A percentile compares a stretch with the other conserved stretches of the same genome.
Evolutionary conservation across 2,797 vertebrate genomes (phyloP).

Genomic region (Babyrousa celebensis): DNA sequence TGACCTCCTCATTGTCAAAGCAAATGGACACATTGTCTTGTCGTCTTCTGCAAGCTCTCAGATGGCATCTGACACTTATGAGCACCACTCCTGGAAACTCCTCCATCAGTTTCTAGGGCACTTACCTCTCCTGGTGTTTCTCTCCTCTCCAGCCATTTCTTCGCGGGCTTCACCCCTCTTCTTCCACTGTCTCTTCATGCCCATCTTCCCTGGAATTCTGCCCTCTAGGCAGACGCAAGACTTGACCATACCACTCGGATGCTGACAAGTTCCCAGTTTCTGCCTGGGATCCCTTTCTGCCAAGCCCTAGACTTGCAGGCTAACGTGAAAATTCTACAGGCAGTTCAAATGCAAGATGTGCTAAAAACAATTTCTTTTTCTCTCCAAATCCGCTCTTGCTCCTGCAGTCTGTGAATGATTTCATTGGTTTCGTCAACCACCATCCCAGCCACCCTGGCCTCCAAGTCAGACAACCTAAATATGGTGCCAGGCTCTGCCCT

Average conservation of each 20-base stretch:
- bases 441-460: background rate
- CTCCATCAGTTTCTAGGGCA: background rate
- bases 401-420: background rate
- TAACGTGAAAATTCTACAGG: background rate
- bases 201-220: background rate
- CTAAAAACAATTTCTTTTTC: background rate
- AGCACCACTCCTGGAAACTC: background rate
- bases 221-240: background rate
- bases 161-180: background rate
- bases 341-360: background rate
- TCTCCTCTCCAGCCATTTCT: background rate
- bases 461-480: background rate
- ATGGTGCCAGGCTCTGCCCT: background rate
- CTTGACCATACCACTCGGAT: background rate
- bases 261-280: background rate
- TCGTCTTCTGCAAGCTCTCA: background rate
- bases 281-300: background rate
- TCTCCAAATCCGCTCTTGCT: background rate
- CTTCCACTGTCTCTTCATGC: background rate
- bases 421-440: background rate
- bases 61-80: background rate
- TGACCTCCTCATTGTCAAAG: background rate
- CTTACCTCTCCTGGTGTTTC: background rate
- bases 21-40: background rate
- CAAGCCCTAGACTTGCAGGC: background rate